These are phyloP conservation scores for Tetragonisca angustula DNA, from an alignment of 2,888 invertebrate species.

Conservation along the genomic window DNA sequence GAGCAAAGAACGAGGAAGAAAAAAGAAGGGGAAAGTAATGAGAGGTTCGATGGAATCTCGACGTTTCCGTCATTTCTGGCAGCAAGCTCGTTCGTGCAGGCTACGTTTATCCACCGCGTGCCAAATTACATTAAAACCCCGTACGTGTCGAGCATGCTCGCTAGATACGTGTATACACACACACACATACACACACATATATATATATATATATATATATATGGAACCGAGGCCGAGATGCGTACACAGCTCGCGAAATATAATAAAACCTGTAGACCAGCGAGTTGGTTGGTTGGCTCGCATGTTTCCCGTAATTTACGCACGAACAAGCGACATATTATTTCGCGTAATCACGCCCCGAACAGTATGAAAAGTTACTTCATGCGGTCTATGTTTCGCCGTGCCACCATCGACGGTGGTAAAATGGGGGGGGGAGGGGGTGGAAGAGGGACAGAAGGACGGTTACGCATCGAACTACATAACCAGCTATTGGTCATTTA, in stretches of 20 bases:
- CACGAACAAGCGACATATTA: constrained; percentile 29
- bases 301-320: constrained; percentile 35
- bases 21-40: not conserved
- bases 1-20: not conserved
- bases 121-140: constrained; percentile 51
- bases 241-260: constrained; percentile 15
- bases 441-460: not conserved
- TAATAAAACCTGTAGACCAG: constrained; percentile 5
- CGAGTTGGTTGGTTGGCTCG: not conserved
- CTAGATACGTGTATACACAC: not conserved
- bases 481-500: constrained; percentile 53
- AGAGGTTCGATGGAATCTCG: constrained; percentile 11
- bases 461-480: constrained; percentile 40
- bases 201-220: too few relatives aligned
- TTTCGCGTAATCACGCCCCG: constrained; percentile 20
- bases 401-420: not conserved
- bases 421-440: not conserved
- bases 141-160: constrained; percentile 52
- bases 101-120: constrained; percentile 19
- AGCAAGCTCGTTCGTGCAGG: not conserved
- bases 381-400: constrained; percentile 22
- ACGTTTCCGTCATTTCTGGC: constrained; percentile 35
- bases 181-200: too few relatives aligned
- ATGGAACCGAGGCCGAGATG: not conserved
- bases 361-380: constrained; percentile 38